Evolutionary conservation across 2,888 invertebrate genomes (phyloP), one percentile per base, ranked within the genome.

Genomic region (Argyra leucocephala): DNA sequence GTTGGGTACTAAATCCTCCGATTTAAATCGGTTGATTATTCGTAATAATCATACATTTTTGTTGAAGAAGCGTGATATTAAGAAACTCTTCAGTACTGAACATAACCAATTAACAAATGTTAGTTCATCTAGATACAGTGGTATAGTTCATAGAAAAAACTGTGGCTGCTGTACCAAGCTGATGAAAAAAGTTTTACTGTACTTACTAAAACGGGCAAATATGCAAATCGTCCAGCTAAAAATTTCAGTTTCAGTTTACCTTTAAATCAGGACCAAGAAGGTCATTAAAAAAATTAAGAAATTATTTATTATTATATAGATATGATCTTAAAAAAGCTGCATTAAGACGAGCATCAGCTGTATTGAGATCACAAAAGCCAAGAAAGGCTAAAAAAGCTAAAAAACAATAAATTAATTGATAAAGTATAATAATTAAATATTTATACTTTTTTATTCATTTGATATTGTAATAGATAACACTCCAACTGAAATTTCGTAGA

Each of bases 111-210:
- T 98, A 81, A 91, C 90, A 76, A 93, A 93, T 82, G 83, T 92
- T 73, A 94, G 91, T 82, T 93, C 95, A 64, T 95, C 88, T 84
- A 89, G 94, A 73, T 96, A 93, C 85, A 96, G 92, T 81, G 98
- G 98, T 64, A 81, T 97, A 73, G 87, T 97, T 73, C 95, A 96
- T 81, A 90, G 88, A n/a, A 78, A 94, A 94, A 80, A 89, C 92
- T 60, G 85, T 98, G 72, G 93, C 93, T 73, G 85, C 98, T 77
- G 85, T 88, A 36, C 89, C 90, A 74, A 88, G 85, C 91, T 65
- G 93, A 93, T 81, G 94, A 96, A 80, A 95, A 96, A 81, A 96
- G 97, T 66, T 93, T 98, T 78, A 91, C 92, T 66, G 87, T 96
- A 68, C 88, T 93, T 26, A 89, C 89, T 81, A 95, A 92, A 81